Conservation (phyloP, 2,888 invertebrate genomes). For the Ormia ochracea region DNA sequence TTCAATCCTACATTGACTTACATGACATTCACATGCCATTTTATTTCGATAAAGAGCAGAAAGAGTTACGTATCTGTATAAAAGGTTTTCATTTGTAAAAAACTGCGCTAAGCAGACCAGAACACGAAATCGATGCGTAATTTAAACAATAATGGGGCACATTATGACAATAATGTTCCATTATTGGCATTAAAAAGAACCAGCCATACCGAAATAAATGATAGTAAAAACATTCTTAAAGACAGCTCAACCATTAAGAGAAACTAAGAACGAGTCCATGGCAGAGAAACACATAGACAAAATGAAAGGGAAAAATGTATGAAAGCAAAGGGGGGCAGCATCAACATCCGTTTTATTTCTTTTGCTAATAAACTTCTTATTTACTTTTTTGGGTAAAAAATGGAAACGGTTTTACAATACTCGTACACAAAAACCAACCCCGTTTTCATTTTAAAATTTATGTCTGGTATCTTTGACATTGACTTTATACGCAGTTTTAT, state of each 20-base stretch:
- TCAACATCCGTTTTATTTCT: background rate
- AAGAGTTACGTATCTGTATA: no score
- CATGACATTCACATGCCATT: no score
- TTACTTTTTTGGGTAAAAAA: conserved; percentile 2
- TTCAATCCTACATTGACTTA: no score
- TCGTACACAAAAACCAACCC: conserved; percentile 7
- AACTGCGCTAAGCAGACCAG: background rate
- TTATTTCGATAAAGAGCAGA: no score
- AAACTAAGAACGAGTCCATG: background rate
- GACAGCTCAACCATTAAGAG: background rate
- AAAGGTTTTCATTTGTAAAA: no score
- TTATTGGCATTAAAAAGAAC: background rate
- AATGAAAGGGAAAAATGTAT: background rate
- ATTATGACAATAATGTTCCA: conserved; percentile 42
- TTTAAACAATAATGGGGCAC: conserved; percentile 53
- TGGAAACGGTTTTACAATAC: background rate
- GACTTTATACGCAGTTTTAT: conserved; percentile 30
- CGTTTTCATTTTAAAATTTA: conserved; percentile 31
- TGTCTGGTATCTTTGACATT: conserved; percentile 44
- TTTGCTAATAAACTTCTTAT: background rate
- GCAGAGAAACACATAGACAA: background rate
- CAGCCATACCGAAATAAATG: background rate
- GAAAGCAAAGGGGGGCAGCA: background rate
- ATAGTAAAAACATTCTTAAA: background rate
- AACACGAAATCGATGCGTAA: conserved; percentile 33